These are phyloP conservation scores for Poecilus cupreus DNA, from an alignment of 2,888 invertebrate genomes.

Conservation along the genomic window DNA sequence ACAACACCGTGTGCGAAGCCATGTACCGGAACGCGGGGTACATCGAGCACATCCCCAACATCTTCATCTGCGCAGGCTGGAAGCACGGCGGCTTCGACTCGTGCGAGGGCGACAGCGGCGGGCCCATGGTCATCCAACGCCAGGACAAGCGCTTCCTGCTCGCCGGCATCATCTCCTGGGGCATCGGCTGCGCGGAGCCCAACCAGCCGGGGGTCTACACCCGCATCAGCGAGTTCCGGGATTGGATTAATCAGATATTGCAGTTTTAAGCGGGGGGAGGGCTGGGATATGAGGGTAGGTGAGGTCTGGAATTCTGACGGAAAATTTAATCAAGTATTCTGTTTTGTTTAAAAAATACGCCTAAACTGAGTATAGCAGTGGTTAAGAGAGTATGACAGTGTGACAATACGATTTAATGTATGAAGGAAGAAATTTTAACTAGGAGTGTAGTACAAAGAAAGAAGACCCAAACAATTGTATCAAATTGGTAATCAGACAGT, in stretches of 20 bases:
- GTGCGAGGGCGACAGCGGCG: slow-evolving; percentile 89
- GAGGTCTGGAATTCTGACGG: neutral
- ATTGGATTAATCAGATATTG: slow-evolving; percentile 75
- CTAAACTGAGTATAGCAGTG: too few relatives aligned
- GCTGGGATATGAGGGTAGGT: neutral
- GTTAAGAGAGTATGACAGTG: too few relatives aligned
- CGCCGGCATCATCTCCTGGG: slow-evolving; percentile 82
- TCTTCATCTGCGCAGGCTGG: slow-evolving; percentile 80
- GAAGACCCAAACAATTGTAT: too few relatives aligned
- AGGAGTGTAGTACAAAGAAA: too few relatives aligned
- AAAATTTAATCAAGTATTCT: neutral
- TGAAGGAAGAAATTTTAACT: too few relatives aligned
- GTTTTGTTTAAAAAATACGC: too few relatives aligned
- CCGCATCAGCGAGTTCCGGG: slow-evolving; percentile 76
- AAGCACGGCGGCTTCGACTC: slow-evolving; percentile 81
- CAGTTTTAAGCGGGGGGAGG: slow-evolving; percentile 12
- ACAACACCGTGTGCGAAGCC: slow-evolving; percentile 76
- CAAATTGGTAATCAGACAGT: too few relatives aligned
- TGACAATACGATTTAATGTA: too few relatives aligned
- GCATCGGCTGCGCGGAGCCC: slow-evolving; percentile 78
- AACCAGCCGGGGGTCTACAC: slow-evolving; percentile 80
- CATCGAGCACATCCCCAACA: slow-evolving; percentile 75
- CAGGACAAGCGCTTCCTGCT: slow-evolving; percentile 73
- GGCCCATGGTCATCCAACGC: slow-evolving; percentile 76
- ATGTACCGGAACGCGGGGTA: slow-evolving; percentile 75